These are phyloP conservation scores for Protobothrops mucrosquamatus DNA, from an alignment of 2,113 vertebrate genomes.

Conservation along the genomic window DNA sequence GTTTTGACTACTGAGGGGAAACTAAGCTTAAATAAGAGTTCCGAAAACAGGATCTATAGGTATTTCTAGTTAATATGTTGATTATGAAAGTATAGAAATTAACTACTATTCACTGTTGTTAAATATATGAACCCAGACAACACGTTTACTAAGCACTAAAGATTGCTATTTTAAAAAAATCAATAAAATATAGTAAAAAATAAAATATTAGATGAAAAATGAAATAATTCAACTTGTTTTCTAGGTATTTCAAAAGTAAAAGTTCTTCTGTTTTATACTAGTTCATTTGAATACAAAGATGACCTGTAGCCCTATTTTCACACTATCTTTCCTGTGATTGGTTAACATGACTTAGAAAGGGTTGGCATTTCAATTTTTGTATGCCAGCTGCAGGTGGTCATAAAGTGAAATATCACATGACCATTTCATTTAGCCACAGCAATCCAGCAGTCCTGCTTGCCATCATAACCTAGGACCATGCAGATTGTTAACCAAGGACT, in stretches of 20 bases:
- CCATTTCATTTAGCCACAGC: neutral
- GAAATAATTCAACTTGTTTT: neutral
- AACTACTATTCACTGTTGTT: too few relatives aligned
- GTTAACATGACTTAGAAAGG: neutral
- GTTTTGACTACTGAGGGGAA: too few relatives aligned
- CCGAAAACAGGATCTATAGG: too few relatives aligned
- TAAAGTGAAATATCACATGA: neutral
- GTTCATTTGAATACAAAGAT: neutral
- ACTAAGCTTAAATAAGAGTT: too few relatives aligned
- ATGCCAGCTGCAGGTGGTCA: neutral
- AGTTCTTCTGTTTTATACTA: neutral
- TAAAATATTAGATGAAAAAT: neutral
- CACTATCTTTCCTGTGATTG: neutral
- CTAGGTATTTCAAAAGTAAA: neutral
- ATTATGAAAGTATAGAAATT: too few relatives aligned
- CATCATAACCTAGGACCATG: neutral
- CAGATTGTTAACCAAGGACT: neutral
- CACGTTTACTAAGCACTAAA: too few relatives aligned
- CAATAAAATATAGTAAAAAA: neutral
- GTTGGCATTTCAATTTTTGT: neutral
- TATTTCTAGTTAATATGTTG: too few relatives aligned
- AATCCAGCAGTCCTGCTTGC: neutral
- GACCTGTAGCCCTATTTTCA: neutral
- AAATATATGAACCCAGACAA: too few relatives aligned
- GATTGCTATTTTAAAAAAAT: too few relatives aligned